These are phyloP conservation scores for Megaceryle alcyon DNA, from an alignment of 2,797 vertebrate genomes.

Conservation along the genomic window DNA sequence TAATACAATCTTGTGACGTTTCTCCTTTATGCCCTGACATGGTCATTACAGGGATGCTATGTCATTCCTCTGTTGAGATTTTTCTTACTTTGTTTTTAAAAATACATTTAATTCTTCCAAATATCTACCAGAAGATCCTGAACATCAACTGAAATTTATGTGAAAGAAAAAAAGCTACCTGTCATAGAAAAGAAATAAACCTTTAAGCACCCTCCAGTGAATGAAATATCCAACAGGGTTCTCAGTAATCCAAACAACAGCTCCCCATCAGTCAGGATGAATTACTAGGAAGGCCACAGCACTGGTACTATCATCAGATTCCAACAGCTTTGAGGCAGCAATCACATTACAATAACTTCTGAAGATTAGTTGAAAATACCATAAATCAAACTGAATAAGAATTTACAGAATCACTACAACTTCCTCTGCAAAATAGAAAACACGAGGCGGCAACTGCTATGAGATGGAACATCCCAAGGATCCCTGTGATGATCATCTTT, in stretches of 20 bases:
- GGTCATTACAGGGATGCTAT: not conserved
- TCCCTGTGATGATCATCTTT: not conserved
- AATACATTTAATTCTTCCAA: not conserved
- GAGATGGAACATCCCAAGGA: not conserved
- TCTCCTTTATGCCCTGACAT: not conserved
- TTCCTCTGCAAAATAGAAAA: not conserved
- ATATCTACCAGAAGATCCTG: not conserved
- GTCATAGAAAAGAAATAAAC: not conserved
- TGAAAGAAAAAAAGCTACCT: not conserved
- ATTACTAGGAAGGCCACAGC: conserved; percentile 3
- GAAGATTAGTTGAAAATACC: conserved; percentile 15
- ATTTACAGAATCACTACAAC: not conserved
- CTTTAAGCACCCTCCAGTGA: not conserved
- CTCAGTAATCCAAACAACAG: conserved; percentile 37
- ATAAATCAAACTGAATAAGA: conserved; percentile 40
- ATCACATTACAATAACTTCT: conserved; percentile 33
- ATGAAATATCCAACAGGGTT: not conserved
- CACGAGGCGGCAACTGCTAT: not conserved
- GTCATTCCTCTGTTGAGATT: not conserved
- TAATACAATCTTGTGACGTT: not conserved
- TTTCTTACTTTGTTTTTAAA: not conserved
- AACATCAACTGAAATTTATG: not conserved
- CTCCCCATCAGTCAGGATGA: not conserved
- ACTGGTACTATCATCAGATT: not conserved
- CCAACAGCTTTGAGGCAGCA: not conserved